These are phyloP conservation scores for Kryptopterus vitreolus DNA, from an alignment of 2,797 vertebrate species.

Conservation along the genomic window DNA sequence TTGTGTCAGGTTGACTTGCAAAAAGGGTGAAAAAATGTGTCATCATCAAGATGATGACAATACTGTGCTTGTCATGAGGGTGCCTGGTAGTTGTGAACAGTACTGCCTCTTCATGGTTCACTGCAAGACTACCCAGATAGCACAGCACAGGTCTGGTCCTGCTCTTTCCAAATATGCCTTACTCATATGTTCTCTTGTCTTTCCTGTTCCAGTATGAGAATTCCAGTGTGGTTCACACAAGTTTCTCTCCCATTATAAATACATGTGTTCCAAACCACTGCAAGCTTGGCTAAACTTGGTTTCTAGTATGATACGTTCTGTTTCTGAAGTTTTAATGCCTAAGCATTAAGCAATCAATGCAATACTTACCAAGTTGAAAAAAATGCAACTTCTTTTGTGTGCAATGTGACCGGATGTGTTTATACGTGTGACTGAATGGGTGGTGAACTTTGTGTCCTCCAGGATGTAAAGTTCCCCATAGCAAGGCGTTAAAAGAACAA, in stretches of 20 bases:
- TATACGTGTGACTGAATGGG: constrained; percentile 20
- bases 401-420: constrained; percentile 5
- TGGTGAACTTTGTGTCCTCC: constrained; percentile 54
- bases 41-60: constrained; percentile 51
- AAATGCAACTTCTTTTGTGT: background rate
- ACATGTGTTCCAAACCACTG: background rate
- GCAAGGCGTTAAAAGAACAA: constrained; percentile 68
- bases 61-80: constrained; percentile 44
- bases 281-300: background rate
- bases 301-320: background rate
- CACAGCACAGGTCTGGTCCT: constrained; percentile 54
- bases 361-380: background rate
- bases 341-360: background rate
- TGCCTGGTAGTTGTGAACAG: constrained; percentile 56
- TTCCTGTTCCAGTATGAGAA: constrained; percentile 31
- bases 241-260: background rate
- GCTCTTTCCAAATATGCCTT: constrained; percentile 46
- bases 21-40: constrained; percentile 42
- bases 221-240: constrained; percentile 10
- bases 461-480: constrained; percentile 73
- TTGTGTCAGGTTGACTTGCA: constrained; percentile 19
- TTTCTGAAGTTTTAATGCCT: background rate
- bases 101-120: constrained; percentile 56
- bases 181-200: constrained; percentile 33
- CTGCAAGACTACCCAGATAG: constrained; percentile 43